These are phyloP conservation scores for Glyptemys insculpta DNA, from an alignment of 2,797 vertebrate genomes.

Conservation along the genomic window DNA sequence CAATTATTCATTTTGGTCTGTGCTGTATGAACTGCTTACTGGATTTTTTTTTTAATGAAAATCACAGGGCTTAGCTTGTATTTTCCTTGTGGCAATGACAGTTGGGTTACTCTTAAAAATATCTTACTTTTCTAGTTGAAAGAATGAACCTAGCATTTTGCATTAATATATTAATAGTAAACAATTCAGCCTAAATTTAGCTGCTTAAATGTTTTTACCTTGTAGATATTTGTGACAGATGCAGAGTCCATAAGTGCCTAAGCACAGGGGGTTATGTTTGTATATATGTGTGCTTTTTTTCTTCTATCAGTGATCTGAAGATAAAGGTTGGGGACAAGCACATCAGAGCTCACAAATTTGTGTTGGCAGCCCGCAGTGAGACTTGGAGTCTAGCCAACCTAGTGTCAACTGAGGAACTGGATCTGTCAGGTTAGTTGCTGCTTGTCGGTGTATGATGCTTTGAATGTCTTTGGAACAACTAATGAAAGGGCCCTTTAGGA, in stretches of 20 bases:
- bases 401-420: slow-evolving; percentile 90
- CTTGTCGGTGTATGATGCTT: background rate
- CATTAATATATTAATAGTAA: background rate
- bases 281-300: slow-evolving; percentile 1
- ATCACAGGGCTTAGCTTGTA: background rate
- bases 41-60: background rate
- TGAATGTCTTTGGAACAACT: background rate
- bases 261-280: background rate
- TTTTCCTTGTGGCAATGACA: background rate
- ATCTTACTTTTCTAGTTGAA: background rate
- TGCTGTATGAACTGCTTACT: background rate
- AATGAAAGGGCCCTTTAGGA: background rate
- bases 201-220: background rate
- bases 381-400: slow-evolving; percentile 93
- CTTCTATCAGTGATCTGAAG: slow-evolving; percentile 90
- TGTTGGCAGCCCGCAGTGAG: slow-evolving; percentile 96
- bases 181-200: background rate
- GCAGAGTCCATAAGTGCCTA: rapidly evolving
- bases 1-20: background rate
- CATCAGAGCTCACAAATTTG: slow-evolving; percentile 95
- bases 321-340: slow-evolving; percentile 89
- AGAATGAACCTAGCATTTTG: background rate
- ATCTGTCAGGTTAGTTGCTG: slow-evolving; percentile 91
- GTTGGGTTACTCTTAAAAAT: background rate
- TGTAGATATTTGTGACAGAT: background rate